Evolutionary conservation across 2,888 invertebrate species (phyloP).

Genomic region (Parnassius apollo): DNA sequence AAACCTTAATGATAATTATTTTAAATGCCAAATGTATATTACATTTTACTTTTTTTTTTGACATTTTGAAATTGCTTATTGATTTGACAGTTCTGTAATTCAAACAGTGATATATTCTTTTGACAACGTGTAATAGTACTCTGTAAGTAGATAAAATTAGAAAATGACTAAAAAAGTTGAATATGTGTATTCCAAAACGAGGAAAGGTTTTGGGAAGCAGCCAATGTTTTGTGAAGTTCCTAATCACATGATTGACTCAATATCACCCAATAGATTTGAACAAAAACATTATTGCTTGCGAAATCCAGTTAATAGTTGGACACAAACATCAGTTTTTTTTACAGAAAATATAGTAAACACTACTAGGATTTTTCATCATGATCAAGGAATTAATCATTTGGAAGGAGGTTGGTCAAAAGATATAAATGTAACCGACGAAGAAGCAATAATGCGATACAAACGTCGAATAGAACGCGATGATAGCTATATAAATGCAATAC

Average conservation of each 20-base stretch:
- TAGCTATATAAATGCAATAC: constrained; percentile 83
- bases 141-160: too few relatives aligned
- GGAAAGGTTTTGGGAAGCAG: constrained; percentile 67
- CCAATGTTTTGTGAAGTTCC: constrained; percentile 61
- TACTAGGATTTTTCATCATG: constrained; percentile 65
- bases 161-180: constrained; percentile 27
- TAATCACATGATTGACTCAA: constrained; percentile 51
- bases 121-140: too few relatives aligned
- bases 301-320: constrained; percentile 66
- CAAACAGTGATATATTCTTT: too few relatives aligned
- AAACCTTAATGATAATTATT: too few relatives aligned
- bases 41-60: too few relatives aligned
- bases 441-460: constrained; percentile 84
- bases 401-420: constrained; percentile 94
- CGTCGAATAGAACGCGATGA: constrained; percentile 90
- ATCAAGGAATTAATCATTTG: constrained; percentile 83
- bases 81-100: too few relatives aligned
- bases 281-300: constrained; percentile 60
- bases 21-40: too few relatives aligned
- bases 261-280: constrained; percentile 47
- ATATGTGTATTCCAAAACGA: constrained; percentile 59
- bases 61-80: too few relatives aligned
- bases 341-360: constrained; percentile 80
- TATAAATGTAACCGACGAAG: constrained; percentile 81
- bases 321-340: constrained; percentile 53